Evolutionary conservation across 2,797 vertebrate species (phyloP).

Genomic region (Bradypus variegatus): DNA sequence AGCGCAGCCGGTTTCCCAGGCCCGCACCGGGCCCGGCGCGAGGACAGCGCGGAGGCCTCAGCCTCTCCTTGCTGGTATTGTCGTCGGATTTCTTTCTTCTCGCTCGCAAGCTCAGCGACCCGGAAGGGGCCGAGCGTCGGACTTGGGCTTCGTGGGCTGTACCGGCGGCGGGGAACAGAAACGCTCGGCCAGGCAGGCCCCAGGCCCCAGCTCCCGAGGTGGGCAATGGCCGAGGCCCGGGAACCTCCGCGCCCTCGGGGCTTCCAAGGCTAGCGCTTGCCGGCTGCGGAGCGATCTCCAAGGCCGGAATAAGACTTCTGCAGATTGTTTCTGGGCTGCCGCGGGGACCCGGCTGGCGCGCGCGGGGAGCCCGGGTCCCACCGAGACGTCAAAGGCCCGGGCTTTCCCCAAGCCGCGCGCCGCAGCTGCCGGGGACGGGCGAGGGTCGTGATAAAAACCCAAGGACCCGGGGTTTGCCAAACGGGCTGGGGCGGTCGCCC

Average conservation of each 20-base stretch:
- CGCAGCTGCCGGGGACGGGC: neutral
- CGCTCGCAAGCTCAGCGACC: neutral
- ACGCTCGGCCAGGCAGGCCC: neutral
- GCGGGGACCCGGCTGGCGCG: neutral
- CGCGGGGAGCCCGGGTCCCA: neutral
- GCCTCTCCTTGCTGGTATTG: no score
- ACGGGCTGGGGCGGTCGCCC: accelerated
- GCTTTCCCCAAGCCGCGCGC: neutral
- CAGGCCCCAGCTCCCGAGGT: neutral
- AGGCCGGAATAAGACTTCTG: neutral
- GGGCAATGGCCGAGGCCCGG: neutral
- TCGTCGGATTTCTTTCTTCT: neutral
- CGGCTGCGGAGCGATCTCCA: accelerated
- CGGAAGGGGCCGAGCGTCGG: accelerated
- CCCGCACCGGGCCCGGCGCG: accelerated
- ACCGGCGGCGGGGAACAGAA: neutral
- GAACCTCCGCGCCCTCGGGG: no score
- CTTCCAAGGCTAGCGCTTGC: neutral
- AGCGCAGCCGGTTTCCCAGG: accelerated
- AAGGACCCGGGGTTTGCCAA: neutral
- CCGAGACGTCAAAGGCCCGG: accelerated
- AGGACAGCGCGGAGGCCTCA: accelerated
- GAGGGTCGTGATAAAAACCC: accelerated
- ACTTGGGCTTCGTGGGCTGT: neutral
- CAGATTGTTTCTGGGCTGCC: neutral